A percentile compares a stretch with the other conserved stretches of the same genome.
These are phyloP conservation scores for Pelvicachromis taeniatus DNA, from an alignment of 2,113 vertebrate genomes.

Conservation along the genomic window DNA sequence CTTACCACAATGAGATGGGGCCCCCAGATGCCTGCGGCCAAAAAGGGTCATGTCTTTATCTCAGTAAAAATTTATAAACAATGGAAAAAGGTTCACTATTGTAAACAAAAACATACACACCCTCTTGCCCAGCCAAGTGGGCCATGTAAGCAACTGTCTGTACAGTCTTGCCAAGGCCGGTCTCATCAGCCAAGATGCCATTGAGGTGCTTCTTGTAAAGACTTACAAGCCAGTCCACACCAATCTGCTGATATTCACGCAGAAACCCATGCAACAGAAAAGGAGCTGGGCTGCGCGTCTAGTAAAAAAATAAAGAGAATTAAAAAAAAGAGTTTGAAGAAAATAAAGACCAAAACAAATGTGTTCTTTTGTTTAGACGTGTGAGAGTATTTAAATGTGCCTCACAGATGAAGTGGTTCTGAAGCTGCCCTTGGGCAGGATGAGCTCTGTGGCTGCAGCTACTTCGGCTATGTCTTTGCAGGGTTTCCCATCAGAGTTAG, in stretches of 20 bases:
- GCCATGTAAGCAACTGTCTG: slow-evolving; percentile 92
- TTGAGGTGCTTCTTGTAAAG: slow-evolving; percentile 87
- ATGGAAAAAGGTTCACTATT: neutral
- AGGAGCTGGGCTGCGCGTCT: slow-evolving; percentile 78
- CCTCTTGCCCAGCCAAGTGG: slow-evolving; percentile 85
- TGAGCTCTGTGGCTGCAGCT: slow-evolving; percentile 82
- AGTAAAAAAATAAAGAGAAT: neutral
- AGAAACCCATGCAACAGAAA: slow-evolving; percentile 81
- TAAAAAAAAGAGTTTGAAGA: slow-evolving; percentile 13
- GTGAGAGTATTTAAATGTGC: neutral
- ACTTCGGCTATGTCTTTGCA: slow-evolving; percentile 85
- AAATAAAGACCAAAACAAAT: neutral
- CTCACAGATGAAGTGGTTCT: slow-evolving; percentile 81
- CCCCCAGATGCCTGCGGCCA: slow-evolving; percentile 82
- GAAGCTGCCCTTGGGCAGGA: slow-evolving; percentile 86
- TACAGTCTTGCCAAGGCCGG: slow-evolving; percentile 86
- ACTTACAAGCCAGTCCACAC: slow-evolving; percentile 86
- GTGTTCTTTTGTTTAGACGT: neutral
- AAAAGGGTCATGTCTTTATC: neutral
- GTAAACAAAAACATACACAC: slow-evolving; percentile 51
- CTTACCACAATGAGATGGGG: slow-evolving; percentile 89
- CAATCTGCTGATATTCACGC: slow-evolving; percentile 89
- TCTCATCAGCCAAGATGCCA: slow-evolving; percentile 88
- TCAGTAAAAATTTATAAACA: neutral
- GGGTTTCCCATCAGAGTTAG: slow-evolving; percentile 69